Percentiles rank a stretch among this genome's conserved stretches.
Conservation (phyloP, 1,140 invertebrate genomes). For the Dufourea novaeangliae region DNA sequence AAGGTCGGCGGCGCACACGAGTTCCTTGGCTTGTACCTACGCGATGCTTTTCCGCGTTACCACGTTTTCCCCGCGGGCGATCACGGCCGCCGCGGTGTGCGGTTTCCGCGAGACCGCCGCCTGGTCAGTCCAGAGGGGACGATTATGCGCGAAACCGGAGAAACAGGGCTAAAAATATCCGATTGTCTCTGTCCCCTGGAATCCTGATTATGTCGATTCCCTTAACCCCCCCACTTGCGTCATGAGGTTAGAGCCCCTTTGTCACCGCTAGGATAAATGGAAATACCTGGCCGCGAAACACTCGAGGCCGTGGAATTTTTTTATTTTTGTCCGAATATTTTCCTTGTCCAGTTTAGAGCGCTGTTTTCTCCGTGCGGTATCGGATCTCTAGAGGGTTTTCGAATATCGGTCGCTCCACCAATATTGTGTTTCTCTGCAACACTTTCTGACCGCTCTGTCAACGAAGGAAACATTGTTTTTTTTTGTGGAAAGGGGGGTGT, state of each 20-base stretch:
- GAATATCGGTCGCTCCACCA: not conserved
- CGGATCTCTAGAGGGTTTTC: not conserved
- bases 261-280: no score
- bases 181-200: not conserved
- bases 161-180: conserved; percentile 45
- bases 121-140: conserved; percentile 25
- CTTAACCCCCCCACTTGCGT: not conserved
- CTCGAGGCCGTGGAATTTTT: conserved; percentile 24
- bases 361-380: not conserved
- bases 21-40: conserved; percentile 54
- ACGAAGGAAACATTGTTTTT: not conserved
- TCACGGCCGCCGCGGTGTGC: conserved; percentile 61
- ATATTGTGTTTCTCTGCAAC: not conserved
- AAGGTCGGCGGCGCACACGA: conserved; percentile 52
- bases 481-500: no score
- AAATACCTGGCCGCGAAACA: conserved; percentile 25
- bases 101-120: conserved; percentile 57
- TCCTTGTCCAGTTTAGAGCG: not conserved
- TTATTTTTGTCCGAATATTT: conserved; percentile 14
- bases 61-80: conserved; percentile 66
- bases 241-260: not conserved
- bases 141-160: conserved; percentile 44
- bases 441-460: not conserved
- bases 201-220: conserved; percentile 21
- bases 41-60: conserved; percentile 63